Evolutionary conservation across 1,140 invertebrate species (phyloP).

Genomic region (Tetramorium simillimum): DNA sequence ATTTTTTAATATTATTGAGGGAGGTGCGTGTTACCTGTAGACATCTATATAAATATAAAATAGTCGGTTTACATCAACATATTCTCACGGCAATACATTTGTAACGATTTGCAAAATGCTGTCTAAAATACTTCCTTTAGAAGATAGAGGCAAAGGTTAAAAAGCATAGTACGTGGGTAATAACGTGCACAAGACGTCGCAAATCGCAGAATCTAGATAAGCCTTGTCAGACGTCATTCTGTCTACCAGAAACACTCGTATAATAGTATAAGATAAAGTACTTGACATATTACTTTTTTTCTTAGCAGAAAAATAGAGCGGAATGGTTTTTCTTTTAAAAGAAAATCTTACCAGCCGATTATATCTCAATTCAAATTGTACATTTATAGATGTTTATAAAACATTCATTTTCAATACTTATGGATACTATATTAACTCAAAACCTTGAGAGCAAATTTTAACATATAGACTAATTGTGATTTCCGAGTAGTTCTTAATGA

Average conservation of each 20-base stretch:
- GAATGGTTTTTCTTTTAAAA: neutral
- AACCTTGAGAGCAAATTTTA: conserved; percentile 12
- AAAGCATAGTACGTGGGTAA: neutral
- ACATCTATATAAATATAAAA: neutral
- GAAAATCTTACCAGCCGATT: neutral
- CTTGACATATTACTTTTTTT: neutral
- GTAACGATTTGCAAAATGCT: neutral
- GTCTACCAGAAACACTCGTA: neutral
- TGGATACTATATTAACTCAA: neutral
- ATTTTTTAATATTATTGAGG: neutral
- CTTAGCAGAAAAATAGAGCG: neutral
- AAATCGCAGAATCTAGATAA: neutral
- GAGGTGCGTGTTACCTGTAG: too few species aligned
- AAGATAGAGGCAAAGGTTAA: conserved; percentile 10
- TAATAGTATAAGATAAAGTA: conserved; percentile 2
- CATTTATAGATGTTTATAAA: neutral
- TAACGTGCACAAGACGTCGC: neutral
- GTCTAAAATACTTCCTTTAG: neutral
- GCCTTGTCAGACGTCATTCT: neutral
- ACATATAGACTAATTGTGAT: neutral
- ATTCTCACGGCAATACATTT: neutral
- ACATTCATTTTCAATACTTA: conserved; percentile 4
- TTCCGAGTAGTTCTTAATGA: neutral
- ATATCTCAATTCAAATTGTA: neutral
- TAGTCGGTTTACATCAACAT: neutral